Conservation (phyloP, 2,113 vertebrate genomes). For the Butorides virescens region DNA sequence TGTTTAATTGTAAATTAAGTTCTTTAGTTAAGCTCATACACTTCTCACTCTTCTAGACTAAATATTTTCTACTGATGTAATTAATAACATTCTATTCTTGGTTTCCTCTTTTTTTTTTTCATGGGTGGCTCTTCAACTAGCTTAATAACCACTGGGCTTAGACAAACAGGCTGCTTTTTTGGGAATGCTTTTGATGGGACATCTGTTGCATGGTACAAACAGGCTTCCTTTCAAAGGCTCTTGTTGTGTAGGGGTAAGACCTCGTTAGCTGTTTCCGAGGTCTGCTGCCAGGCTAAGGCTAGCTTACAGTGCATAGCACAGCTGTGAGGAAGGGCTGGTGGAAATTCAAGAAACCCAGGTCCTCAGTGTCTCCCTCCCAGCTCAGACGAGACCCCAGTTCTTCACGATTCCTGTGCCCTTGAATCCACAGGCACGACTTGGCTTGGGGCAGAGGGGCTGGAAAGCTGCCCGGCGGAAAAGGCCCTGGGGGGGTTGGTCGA, state of each 20-base stretch:
- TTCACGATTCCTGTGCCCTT: not conserved
- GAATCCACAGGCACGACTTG: not conserved
- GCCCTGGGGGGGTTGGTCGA: too few species aligned
- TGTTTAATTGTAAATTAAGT: not conserved
- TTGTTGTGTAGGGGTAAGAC: not conserved
- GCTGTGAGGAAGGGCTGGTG: not conserved
- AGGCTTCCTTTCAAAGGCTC: not conserved
- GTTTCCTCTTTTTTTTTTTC: not conserved
- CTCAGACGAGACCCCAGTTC: not conserved
- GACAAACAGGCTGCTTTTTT: not conserved
- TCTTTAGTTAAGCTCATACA: not conserved
- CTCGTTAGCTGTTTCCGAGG: not conserved
- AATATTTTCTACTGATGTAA: not conserved
- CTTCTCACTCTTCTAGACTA: conserved; percentile 2
- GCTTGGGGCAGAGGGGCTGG: too few species aligned
- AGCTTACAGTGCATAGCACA: not conserved
- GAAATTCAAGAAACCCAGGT: not conserved
- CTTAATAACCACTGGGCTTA: not conserved
- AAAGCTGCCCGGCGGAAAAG: too few species aligned
- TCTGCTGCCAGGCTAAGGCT: not conserved
- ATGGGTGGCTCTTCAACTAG: not conserved
- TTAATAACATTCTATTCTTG: not conserved
- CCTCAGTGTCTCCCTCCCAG: not conserved
- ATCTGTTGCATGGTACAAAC: not conserved
- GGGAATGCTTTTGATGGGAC: not conserved